Base-by-base conservation (phyloP, 2,888 invertebrate species). In the Xestoiulus laeticollis region DNA sequence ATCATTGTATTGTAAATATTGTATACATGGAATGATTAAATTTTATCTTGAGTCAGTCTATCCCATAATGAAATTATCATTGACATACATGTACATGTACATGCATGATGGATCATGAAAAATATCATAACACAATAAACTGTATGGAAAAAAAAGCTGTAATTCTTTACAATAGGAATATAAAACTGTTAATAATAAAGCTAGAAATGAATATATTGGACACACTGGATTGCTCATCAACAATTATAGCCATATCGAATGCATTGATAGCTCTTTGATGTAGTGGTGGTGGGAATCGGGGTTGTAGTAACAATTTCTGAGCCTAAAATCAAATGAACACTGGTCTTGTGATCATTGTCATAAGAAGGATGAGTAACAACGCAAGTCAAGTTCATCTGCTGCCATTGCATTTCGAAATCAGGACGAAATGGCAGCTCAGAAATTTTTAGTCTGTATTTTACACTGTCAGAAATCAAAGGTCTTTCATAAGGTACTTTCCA, bases 291-390 rank as follows among this genome's bases (percentile, higher is more conserved):
- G 53, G 53, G 53, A 19, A 19, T 19, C 4, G 53, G 53, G 53
- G 53, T 48, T 48, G 48, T 48, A 19, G 53, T 53, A 53, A 53
- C 19, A 16, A 53, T 16, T 53, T 53, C 16, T 19, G 53, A 53
- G 53, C 53, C 53, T 53, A 53, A 53, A 83, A 83, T 83, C 30
- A 83, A 33, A 12, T 22, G 83, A 12, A 83, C 83, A 19, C 83
- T 83, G 10, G 83, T 83, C 10, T 3, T 30, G 19, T 33, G 30
- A 8, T 33, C 83, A 22, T 83, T 83, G n/a, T 33, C 33, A 16
- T 83, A 83, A 33, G 83, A 30, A 30, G 83, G 83, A 83, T 83
- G 83, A 10, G 83, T 32, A 14, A 26, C 83, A 3, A 83, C 33
- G 19, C 83, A 83, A 5, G 83, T 22, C 32, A 83, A 14, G 33